phyloP scores from a whole-genome alignment of 2,888 invertebrate genomes.

The Meandrusa payeni region DNA sequence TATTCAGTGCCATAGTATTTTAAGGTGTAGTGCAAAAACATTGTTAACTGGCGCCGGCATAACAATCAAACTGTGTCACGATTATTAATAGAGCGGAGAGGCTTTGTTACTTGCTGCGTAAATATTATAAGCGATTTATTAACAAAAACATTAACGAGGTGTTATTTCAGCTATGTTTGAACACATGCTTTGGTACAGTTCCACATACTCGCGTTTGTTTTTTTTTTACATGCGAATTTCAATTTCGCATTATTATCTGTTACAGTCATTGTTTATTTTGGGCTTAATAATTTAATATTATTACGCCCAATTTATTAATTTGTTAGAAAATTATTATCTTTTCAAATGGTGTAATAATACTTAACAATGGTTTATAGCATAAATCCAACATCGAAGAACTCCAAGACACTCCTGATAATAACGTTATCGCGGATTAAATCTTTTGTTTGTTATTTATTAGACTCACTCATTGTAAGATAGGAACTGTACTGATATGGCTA shows the following conservation, averaged over 20 bases:
- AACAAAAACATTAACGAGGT: slow-evolving; percentile 30
- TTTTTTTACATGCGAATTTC: slow-evolving; percentile 34
- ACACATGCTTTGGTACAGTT: slow-evolving; percentile 40
- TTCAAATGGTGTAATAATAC: no score
- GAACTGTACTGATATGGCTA: no score
- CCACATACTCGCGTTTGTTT: slow-evolving; percentile 32
- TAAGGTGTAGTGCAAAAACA: neutral
- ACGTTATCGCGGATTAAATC: no score
- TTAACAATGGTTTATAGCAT: no score
- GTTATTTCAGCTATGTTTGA: slow-evolving; percentile 37
- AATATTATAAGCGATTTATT: slow-evolving; percentile 36
- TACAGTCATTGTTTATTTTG: neutral
- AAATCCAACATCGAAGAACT: no score
- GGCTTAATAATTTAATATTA: no score
- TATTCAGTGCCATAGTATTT: neutral
- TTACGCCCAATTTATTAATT: no score
- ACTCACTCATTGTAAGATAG: no score
- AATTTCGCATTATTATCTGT: slow-evolving; percentile 26
- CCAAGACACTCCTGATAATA: no score
- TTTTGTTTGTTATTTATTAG: no score
- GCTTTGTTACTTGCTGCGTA: slow-evolving; percentile 47
- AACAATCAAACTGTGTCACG: slow-evolving; percentile 49
- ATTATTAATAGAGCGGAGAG: slow-evolving; percentile 48
- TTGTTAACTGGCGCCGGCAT: slow-evolving; percentile 23
- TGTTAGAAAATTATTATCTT: no score